phyloP scores from a whole-genome alignment of 2,888 invertebrate species.

The Empis stercorea region DNA sequence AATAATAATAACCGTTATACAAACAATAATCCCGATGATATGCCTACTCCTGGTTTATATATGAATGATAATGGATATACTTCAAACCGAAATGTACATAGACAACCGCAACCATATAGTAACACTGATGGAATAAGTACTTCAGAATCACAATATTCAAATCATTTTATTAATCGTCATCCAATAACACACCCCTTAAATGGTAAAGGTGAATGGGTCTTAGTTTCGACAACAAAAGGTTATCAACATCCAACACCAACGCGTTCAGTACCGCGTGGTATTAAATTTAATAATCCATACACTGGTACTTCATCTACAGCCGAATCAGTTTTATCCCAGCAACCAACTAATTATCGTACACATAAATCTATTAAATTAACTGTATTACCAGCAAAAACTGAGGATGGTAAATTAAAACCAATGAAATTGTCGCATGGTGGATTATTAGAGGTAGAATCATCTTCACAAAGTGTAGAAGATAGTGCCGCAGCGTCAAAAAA shows the following conservation, averaged over 20 bases:
- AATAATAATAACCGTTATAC: background rate
- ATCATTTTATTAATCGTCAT: conserved; percentile 21
- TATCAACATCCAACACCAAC: conserved; percentile 37
- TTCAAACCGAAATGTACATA: background rate
- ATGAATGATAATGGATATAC: background rate
- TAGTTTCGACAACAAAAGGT: conserved; percentile 65
- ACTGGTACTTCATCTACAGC: conserved; percentile 1
- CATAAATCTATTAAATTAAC: conserved; percentile 50
- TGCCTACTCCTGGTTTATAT: background rate
- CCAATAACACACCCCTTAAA: conserved; percentile 46
- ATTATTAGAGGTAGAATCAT: conserved; percentile 59
- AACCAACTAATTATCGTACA: conserved; percentile 35
- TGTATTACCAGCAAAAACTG: conserved; percentile 51
- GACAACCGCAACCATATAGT: background rate
- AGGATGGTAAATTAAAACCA: conserved; percentile 38
- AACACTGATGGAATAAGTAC: background rate
- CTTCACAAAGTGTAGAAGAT: conserved; percentile 57
- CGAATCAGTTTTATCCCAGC: background rate
- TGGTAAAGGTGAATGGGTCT: conserved; percentile 65
- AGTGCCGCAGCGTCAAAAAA: conserved; percentile 11
- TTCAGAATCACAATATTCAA: conserved; percentile 3
- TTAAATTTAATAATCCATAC: conserved; percentile 21
- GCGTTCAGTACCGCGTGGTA: conserved; percentile 29
- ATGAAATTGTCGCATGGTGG: conserved; percentile 60
- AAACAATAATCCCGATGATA: background rate